A percentile compares a stretch with the other conserved stretches of the same genome.
These are phyloP conservation scores for Anoplius nigerrimus DNA, from an alignment of 2,888 invertebrate genomes.

Conservation along the genomic window DNA sequence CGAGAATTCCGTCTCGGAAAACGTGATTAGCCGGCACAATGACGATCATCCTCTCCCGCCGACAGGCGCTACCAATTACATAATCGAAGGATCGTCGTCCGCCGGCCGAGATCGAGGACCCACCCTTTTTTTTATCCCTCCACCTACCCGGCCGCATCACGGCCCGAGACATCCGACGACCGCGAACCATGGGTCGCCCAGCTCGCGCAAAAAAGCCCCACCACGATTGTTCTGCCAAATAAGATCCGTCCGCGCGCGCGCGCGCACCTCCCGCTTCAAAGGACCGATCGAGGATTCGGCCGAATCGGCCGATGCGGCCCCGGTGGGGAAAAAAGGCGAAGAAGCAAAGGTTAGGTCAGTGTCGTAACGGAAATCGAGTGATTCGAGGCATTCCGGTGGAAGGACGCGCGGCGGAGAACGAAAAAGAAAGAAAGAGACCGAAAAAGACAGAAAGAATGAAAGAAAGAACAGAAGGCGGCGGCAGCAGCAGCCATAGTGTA, in stretches of 20 bases:
- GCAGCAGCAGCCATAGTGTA: too few relatives aligned
- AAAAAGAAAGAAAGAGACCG: too few relatives aligned
- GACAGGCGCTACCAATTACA: constrained; percentile 26
- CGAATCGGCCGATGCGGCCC: too few relatives aligned
- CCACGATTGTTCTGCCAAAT: constrained; percentile 5
- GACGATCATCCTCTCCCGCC: not conserved
- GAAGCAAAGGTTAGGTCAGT: too few relatives aligned
- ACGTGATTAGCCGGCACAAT: constrained; percentile 26
- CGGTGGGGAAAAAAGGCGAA: too few relatives aligned
- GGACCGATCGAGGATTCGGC: not conserved
- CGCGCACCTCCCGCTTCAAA: not conserved
- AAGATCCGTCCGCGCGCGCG: not conserved
- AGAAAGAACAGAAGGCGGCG: too few relatives aligned
- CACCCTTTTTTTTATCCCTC: constrained; percentile 3
- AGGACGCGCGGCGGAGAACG: too few relatives aligned
- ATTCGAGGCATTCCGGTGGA: too few relatives aligned
- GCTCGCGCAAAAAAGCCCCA: not conserved
- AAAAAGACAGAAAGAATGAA: too few relatives aligned
- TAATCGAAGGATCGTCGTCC: constrained; percentile 24
- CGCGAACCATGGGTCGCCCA: not conserved
- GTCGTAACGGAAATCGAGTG: too few relatives aligned
- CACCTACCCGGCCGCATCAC: too few relatives aligned
- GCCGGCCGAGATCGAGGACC: not conserved
- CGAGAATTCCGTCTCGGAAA: constrained; percentile 14
- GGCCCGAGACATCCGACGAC: too few relatives aligned